A percentile compares a stretch with the other conserved stretches of the same genome.
Evolutionary conservation across 2,113 vertebrate genomes (phyloP).

Genomic region (Mastomys coucha): DNA sequence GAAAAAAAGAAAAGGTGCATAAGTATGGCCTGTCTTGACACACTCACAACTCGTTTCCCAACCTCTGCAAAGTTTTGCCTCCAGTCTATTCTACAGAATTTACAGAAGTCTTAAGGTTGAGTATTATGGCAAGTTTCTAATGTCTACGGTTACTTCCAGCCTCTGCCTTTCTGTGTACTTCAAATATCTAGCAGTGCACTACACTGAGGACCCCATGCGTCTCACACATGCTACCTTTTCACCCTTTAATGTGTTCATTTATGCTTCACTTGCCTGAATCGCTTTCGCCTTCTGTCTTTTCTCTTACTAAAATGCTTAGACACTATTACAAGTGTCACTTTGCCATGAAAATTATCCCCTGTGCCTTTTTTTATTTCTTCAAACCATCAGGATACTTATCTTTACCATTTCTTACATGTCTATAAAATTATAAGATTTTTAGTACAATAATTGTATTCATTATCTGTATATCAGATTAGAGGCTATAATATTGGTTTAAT

Average conservation of each 20-base stretch:
- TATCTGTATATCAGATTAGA: neutral
- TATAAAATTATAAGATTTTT: constrained; percentile 8
- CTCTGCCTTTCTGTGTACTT: neutral
- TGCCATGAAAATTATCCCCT: neutral
- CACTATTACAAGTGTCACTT: neutral
- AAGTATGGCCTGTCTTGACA: neutral
- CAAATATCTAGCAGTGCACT: neutral
- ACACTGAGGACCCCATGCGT: neutral
- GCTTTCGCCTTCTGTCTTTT: neutral
- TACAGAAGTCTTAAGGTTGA: neutral
- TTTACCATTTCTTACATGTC: neutral
- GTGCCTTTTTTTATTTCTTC: neutral
- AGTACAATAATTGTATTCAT: neutral
- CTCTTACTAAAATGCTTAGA: neutral
- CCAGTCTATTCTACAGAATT: neutral
- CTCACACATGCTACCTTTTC: neutral
- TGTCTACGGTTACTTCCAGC: neutral
- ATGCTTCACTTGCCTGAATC: neutral
- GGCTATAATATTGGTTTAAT: neutral
- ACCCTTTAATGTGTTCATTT: neutral
- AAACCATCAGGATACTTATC: neutral
- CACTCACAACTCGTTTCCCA: neutral
- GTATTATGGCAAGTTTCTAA: neutral
- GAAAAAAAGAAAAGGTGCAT: neutral
- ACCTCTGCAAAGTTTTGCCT: neutral